Conservation (phyloP, 2,888 invertebrate genomes). For the Coleophora flavipennella region DNA sequence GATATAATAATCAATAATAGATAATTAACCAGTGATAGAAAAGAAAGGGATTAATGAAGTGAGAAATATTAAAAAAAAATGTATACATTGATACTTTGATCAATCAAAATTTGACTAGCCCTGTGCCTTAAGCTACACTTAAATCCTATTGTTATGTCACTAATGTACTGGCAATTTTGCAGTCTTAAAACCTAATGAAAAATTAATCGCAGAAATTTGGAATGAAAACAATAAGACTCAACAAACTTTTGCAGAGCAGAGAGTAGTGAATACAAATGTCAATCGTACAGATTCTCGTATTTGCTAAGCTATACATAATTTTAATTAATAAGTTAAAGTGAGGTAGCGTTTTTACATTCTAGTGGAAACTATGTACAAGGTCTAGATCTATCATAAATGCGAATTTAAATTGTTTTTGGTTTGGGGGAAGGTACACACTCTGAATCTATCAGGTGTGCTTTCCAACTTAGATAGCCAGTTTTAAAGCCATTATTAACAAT, state of each 20-base stretch:
- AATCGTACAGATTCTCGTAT: conserved; percentile 19
- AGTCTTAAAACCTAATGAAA: conserved; percentile 49
- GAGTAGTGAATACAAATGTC: conserved; percentile 1
- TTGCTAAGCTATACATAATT: conserved; percentile 51
- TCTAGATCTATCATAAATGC: conserved; percentile 46
- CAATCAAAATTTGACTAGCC: conserved; percentile 66
- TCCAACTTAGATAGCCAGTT: conserved; percentile 12
- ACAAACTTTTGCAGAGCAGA: conserved; percentile 1
- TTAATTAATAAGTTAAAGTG: conserved; percentile 48
- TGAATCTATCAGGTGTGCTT: conserved; percentile 16
- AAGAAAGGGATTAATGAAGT: too few species aligned
- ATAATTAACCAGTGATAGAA: too few species aligned
- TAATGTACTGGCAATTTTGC: conserved; percentile 60
- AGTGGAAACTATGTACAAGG: conserved; percentile 64
- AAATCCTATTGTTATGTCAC: conserved; percentile 41
- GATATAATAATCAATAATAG: too few species aligned
- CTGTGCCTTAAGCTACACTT: conserved; percentile 50
- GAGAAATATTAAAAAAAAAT: too few species aligned
- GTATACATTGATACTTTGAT: conserved; percentile 27
- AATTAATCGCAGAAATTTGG: not conserved
- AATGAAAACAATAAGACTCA: not conserved
- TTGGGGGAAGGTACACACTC: conserved; percentile 28
- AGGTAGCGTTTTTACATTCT: conserved; percentile 71
- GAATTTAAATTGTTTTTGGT: conserved; percentile 46
- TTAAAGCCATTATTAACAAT: conserved; percentile 20